Percentiles rank a stretch among this genome's conserved stretches.
phyloP scores from a whole-genome alignment of 1,140 invertebrate genomes.

The Hyles vespertilio region DNA sequence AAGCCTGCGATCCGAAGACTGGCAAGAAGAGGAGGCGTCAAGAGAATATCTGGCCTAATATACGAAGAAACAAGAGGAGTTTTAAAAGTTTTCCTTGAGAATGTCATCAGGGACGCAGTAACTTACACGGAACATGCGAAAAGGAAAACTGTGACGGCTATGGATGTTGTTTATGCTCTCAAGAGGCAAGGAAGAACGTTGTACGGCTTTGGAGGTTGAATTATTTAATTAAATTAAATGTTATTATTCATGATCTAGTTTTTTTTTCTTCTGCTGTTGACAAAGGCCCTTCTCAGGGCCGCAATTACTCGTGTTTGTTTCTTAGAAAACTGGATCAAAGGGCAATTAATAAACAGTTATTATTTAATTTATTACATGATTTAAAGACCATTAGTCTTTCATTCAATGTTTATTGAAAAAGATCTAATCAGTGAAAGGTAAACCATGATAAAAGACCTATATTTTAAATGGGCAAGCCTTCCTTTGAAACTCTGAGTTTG shows the following conservation, averaged over 20 bases:
- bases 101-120: conserved; percentile 88
- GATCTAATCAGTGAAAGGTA: too few relatives aligned
- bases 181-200: conserved; percentile 87
- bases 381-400: too few relatives aligned
- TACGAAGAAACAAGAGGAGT: conserved; percentile 53
- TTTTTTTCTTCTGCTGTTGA: conserved; percentile 13
- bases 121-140: conserved; percentile 78
- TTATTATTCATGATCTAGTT: conserved; percentile 4
- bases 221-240: conserved; percentile 5
- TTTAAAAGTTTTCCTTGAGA: conserved; percentile 89
- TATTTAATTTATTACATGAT: too few relatives aligned
- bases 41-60: conserved; percentile 75
- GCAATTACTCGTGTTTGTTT: conserved; percentile 13
- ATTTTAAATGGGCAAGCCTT: too few relatives aligned
- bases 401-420: too few relatives aligned
- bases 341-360: too few relatives aligned
- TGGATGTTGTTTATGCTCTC: conserved; percentile 92
- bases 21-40: conserved; percentile 81
- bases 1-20: conserved; percentile 49
- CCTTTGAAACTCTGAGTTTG: too few relatives aligned
- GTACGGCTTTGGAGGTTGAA: conserved; percentile 81
- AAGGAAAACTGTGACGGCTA: conserved; percentile 88
- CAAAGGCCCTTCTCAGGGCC: conserved; percentile 54
- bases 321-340: too few relatives aligned
- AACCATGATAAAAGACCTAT: too few relatives aligned